Base-by-base conservation (phyloP, 1,140 invertebrate species). In the Conus betulinus region DNA sequence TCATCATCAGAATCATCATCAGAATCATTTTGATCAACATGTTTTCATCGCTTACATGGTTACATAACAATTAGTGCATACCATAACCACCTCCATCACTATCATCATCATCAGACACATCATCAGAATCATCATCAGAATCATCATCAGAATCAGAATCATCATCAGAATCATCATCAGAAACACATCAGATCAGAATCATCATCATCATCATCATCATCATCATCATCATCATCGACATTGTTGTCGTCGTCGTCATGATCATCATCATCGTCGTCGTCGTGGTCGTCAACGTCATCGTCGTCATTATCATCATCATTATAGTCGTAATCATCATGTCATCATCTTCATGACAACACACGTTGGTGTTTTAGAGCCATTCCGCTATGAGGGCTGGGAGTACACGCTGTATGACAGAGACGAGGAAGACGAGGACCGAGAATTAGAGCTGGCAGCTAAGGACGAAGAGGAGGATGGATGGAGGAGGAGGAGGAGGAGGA, bases 391-490 rank as follows among this genome's bases (percentile, higher is more conserved):
- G 55, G 92, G 91, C 39, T 93, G 93, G 93, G 94, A 94, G 82
- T 92, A 92, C 51, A 82, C 92, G 39, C 93, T 91, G 39, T 89
- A 92, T 84, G 94, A 95, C 88, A 87, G 93, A 20, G 95, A 95
- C 91, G 94, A 95, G 84, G 95, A 94, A 79, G 95, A 95, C 55
- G 94, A 95, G 89, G 94, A 95, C 86, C 82, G 83, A 11, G 94
- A 93, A 17, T 92, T 91, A 88, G 92, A 93, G 86, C 88, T 87
- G 82, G 91, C 91, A 25, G 90, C 87, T 13, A 91, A 91, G 57
- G 92, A 93, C 85, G 91, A 93, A 17, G 92, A 93, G 85, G 94
- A 93, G 87, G 93, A 63, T 92, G 91, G 82, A 92, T 92, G 90
- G 92, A 11, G 67, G 67, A 71, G 15, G 67, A 71, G 67, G 67